Percentiles rank a stretch among this genome's conserved stretches.
These are phyloP conservation scores for Stomatorhinus ivindoensis DNA, from an alignment of 2,113 vertebrate species.

Conservation along the genomic window DNA sequence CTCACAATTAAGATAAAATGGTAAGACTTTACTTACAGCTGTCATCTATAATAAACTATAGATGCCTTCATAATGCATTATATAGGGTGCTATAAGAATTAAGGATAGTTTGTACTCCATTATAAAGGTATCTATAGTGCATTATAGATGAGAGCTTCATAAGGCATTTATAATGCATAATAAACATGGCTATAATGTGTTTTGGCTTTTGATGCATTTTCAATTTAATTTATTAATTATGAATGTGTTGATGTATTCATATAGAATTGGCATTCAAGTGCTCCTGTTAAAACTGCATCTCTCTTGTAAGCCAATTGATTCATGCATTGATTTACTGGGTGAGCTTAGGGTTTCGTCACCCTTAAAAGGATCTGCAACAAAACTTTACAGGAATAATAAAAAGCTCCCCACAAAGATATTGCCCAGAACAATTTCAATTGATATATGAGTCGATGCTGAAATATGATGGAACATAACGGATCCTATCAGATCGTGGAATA, in stretches of 20 bases:
- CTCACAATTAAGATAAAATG: not conserved
- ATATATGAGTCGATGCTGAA: not conserved
- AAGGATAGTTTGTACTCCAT: not conserved
- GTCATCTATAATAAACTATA: not conserved
- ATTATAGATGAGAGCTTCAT: not conserved
- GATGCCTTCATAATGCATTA: not conserved
- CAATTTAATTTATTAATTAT: too few relatives aligned
- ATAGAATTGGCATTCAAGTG: not conserved
- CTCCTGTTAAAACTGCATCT: not conserved
- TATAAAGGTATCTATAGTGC: not conserved
- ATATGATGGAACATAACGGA: not conserved
- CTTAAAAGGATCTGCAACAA: not conserved
- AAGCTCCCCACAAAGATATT: not conserved
- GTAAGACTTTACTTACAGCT: not conserved
- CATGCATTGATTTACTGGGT: not conserved
- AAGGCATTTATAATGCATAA: not conserved
- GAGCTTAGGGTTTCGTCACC: not conserved
- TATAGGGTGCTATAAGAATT: not conserved
- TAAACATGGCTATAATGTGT: not conserved
- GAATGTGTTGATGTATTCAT: not conserved
- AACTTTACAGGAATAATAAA: not conserved
- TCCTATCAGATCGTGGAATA: not conserved
- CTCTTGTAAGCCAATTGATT: not conserved
- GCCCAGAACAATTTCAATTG: not conserved
- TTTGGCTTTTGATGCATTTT: not conserved